phyloP scores from a whole-genome alignment of 2,113 vertebrate genomes.

The Anhinga anhinga region DNA sequence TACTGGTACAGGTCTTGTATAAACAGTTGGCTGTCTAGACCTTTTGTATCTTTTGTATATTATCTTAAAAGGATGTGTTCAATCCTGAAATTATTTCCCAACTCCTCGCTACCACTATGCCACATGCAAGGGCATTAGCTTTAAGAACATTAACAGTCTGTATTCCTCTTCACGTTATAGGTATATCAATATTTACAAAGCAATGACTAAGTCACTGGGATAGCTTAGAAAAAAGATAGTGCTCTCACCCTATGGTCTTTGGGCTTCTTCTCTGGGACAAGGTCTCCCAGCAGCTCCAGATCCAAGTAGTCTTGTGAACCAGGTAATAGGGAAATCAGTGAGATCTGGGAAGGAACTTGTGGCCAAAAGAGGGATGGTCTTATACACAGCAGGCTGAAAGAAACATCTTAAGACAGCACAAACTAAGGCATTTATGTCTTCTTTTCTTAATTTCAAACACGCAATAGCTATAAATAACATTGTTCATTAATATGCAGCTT shows the following conservation, averaged over 20 bases:
- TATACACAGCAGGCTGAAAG: neutral
- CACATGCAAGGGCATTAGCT: neutral
- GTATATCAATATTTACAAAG: neutral
- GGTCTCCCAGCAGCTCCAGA: neutral
- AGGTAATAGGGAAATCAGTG: neutral
- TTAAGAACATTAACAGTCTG: neutral
- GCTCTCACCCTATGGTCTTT: neutral
- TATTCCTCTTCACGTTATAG: neutral
- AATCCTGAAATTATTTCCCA: neutral
- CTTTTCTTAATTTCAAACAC: neutral
- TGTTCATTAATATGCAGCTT: neutral
- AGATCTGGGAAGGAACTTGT: neutral
- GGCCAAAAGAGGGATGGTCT: neutral
- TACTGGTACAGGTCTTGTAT: neutral
- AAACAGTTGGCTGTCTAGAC: neutral
- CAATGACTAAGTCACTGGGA: neutral
- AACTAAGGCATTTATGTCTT: neutral
- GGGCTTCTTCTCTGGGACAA: neutral
- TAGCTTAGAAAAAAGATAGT: neutral
- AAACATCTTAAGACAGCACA: neutral
- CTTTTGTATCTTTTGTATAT: neutral
- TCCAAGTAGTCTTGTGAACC: neutral
- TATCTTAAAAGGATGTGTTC: neutral
- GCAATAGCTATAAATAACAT: neutral
- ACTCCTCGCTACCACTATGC: neutral